Percentiles rank a stretch among this genome's conserved stretches.
Conservation (phyloP, 2,113 vertebrate genomes). For the Tretioscincus oriximinensis region DNA sequence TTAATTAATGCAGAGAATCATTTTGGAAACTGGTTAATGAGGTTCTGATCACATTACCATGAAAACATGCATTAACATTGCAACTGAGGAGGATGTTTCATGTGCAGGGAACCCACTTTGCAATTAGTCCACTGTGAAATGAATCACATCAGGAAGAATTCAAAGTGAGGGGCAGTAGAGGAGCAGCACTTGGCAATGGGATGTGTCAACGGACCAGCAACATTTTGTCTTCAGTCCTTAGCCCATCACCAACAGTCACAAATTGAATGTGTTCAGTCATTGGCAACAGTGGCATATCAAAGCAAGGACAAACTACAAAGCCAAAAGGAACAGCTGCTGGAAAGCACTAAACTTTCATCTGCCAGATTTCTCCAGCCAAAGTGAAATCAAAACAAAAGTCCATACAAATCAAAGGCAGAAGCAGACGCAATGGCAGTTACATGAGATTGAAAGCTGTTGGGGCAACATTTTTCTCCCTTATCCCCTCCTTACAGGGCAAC, state of each 20-base stretch:
- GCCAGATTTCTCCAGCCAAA: conserved; percentile 38
- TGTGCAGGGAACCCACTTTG: conserved; percentile 80
- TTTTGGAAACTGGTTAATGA: conserved; percentile 93
- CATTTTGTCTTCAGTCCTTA: conserved; percentile 52
- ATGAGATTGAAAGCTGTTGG: conserved; percentile 47
- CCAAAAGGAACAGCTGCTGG: conserved; percentile 56
- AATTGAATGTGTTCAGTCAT: conserved; percentile 58
- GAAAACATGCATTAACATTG: conserved; percentile 83
- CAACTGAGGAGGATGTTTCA: conserved; percentile 78
- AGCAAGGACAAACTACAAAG: conserved; percentile 56
- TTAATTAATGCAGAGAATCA: conserved; percentile 92
- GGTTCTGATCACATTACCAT: conserved; percentile 90
- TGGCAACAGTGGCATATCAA: conserved; percentile 55
- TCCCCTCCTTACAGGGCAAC: conserved; percentile 32
- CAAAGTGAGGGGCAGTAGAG: background rate
- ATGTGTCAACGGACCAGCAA: conserved; percentile 73
- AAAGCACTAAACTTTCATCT: conserved; percentile 69
- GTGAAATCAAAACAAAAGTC: conserved; percentile 45
- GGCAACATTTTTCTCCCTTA: conserved; percentile 33
- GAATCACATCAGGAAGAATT: conserved; percentile 71
- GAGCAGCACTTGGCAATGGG: conserved; percentile 62
- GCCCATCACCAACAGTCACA: conserved; percentile 60
- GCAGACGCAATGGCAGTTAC: conserved; percentile 33
- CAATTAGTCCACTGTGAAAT: conserved; percentile 85
- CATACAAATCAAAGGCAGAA: conserved; percentile 49